These are phyloP conservation scores for Buphagus erythrorhynchus DNA, from an alignment of 2,797 vertebrate species.

Conservation along the genomic window DNA sequence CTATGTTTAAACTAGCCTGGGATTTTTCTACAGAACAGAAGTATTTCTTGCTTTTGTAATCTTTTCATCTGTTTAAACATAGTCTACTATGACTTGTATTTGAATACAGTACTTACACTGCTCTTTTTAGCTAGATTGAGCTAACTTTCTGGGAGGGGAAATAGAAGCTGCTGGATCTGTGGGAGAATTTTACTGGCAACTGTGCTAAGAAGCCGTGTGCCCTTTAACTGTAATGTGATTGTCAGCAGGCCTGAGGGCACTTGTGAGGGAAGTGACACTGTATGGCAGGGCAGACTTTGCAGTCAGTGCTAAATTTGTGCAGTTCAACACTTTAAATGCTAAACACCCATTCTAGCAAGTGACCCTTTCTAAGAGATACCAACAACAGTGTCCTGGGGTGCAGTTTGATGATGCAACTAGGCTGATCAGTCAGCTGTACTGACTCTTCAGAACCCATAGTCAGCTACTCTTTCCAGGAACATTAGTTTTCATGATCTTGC, in stretches of 20 bases:
- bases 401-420: not conserved
- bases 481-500: not conserved
- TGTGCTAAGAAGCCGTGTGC: not conserved
- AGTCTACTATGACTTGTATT: not conserved
- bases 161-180: not conserved
- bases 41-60: not conserved
- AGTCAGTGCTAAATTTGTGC: not conserved
- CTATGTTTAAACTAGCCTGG: not conserved
- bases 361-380: not conserved
- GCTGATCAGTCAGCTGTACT: not conserved
- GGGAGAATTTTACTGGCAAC: not conserved
- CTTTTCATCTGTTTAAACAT: not conserved
- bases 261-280: not conserved
- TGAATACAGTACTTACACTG: not conserved
- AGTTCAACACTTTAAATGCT: not conserved
- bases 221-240: not conserved
- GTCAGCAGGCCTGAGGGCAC: not conserved
- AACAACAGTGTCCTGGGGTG: not conserved
- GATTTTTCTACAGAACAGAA: not conserved
- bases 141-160: not conserved
- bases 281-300: not conserved
- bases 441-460: not conserved
- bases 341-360: not conserved
- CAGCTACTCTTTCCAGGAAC: not conserved
- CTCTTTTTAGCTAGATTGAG: not conserved